Conservation (phyloP, 2,113 vertebrate genomes). For the Meles meles region DNA sequence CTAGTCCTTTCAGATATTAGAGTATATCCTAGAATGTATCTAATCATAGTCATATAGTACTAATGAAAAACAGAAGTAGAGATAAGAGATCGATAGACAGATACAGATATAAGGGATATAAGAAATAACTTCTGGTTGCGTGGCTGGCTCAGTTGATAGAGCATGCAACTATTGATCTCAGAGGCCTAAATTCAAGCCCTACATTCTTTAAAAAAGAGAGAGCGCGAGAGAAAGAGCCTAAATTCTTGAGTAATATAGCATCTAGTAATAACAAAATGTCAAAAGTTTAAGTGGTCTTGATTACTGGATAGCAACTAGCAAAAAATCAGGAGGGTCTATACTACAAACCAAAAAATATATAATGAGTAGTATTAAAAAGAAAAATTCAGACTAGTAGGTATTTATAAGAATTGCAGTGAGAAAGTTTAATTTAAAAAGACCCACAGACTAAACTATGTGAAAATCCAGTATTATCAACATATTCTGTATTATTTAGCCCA, state of each 20-base stretch:
- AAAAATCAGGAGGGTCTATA: neutral
- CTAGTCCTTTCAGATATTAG: neutral
- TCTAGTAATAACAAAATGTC: constrained; percentile 3
- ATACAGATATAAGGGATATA: neutral
- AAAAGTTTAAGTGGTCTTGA: neutral
- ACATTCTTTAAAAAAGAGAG: neutral
- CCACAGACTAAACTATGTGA: neutral
- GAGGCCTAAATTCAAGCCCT: neutral
- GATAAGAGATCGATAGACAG: neutral
- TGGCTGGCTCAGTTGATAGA: neutral
- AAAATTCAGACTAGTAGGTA: neutral
- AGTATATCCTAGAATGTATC: neutral
- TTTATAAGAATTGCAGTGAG: neutral
- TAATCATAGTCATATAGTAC: neutral
- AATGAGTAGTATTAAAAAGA: neutral
- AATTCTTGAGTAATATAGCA: neutral
- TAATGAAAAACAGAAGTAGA: neutral
- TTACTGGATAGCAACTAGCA: neutral
- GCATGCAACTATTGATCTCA: neutral
- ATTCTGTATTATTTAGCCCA: constrained; percentile 24
- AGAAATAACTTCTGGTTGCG: neutral
- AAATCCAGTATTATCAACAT: neutral
- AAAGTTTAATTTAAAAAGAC: neutral
- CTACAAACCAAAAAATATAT: neutral
- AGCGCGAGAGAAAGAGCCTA: neutral